A percentile compares a stretch with the other conserved stretches of the same genome.
Conservation (phyloP, 2,113 vertebrate genomes). For the Typhlomys cinereus region DNA sequence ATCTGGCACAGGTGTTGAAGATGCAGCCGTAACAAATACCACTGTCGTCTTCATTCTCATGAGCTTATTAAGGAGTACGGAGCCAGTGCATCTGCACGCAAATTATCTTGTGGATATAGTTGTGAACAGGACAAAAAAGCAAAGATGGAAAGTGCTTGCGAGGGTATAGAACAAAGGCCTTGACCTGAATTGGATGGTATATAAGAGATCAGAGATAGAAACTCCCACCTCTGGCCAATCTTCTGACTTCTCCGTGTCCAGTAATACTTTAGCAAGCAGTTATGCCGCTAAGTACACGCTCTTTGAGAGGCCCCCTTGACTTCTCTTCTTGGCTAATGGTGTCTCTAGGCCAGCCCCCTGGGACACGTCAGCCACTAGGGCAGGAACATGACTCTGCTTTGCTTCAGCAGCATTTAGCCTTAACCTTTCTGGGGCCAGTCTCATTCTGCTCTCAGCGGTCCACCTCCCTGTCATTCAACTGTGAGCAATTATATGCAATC, state of each 20-base stretch:
- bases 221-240: neutral
- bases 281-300: neutral
- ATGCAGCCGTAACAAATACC: neutral
- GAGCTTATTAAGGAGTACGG: neutral
- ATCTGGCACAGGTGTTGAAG: neutral
- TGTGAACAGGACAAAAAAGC: neutral
- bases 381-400: constrained; percentile 27
- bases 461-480: constrained; percentile 5
- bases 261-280: constrained; percentile 20
- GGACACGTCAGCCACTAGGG: neutral
- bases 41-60: neutral
- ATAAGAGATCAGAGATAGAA: neutral
- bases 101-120: neutral
- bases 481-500: constrained; percentile 38
- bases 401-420: constrained; percentile 53
- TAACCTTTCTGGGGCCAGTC: constrained; percentile 15
- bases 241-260: constrained; percentile 42
- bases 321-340: constrained; percentile 48
- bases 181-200: neutral
- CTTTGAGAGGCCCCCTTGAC: constrained; percentile 39
- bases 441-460: neutral
- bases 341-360: neutral
- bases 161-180: neutral
- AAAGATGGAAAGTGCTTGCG: neutral
- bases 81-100: neutral